Evolutionary conservation across 2,888 invertebrate genomes (phyloP), one percentile per base, ranked within the genome.

Genomic region (Xanthostigma xanthostigma): DNA sequence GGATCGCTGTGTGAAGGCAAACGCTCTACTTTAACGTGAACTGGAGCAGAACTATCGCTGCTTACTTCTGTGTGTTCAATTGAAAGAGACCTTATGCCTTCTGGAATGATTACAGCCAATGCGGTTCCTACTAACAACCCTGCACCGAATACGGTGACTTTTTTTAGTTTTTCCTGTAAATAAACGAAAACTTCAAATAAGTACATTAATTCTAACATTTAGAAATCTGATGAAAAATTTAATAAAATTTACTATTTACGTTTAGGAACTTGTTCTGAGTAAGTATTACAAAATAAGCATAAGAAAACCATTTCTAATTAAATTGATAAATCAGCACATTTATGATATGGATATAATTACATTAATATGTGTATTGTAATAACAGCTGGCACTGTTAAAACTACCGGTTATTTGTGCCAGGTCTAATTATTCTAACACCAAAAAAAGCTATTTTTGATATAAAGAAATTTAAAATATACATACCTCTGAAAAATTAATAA

Each of bases 41-140:
- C 0, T 61, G 64, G 4, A 57, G 57, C 0, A 62, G 56, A 11
- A 60, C 59, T 42, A n/a, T 14, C 17, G 3, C 11, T 45, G 51
- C 37, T 42, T 11, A 44, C 44, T 12, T 38, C 44, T 12, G 50
- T 36, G 9, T 45, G 40, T 47, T 62, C 65, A 54, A 59, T 59
- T 52, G 62, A 73, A 45, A 92, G 63, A 0, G 90, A 81, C 50
- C 93, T 76, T n/a, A 98, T 89, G 8, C 98, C 98, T 70, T 98
- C 98, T 0, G 98, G 98, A 57, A 98, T 96, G 48, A 98, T 98
- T 1, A 98, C 97, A 6, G 94, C 89, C 36, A 99, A 67, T 0
- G 98, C 96, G 34, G 98, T 97, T 2, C 98, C 98, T 1, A 98
- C 95, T 1, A 98, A 74, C 8, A 98, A 75, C 1, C 98, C 98